Conservation (phyloP, 1,140 invertebrate species). For the Eumeta japonica region DNA sequence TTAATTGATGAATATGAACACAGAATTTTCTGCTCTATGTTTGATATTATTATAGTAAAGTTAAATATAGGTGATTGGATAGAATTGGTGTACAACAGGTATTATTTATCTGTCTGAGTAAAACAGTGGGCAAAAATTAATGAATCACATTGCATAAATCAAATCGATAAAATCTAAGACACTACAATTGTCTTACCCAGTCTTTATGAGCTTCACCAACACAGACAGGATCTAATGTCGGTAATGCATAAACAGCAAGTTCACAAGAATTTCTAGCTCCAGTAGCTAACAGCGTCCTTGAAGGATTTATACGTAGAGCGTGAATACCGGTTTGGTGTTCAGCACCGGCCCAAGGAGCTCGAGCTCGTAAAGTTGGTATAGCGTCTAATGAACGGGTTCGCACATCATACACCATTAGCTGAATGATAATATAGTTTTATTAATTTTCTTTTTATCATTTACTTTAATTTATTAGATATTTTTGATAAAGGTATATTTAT, state of each 20-base stretch:
- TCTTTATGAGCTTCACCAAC: constrained; percentile 94
- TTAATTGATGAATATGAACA: no score
- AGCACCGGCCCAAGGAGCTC: constrained; percentile 57
- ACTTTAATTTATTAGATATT: not conserved
- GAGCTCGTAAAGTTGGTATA: constrained; percentile 78
- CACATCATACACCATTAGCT: constrained; percentile 84
- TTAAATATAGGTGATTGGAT: no score
- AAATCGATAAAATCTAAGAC: not conserved
- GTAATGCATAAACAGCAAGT: constrained; percentile 88
- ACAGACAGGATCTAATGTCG: constrained; percentile 90
- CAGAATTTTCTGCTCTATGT: no score
- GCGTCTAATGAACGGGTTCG: constrained; percentile 75
- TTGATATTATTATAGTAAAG: no score
- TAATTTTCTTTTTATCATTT: not conserved
- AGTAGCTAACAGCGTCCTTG: constrained; percentile 77
- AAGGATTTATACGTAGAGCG: constrained; percentile 92
- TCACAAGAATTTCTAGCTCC: constrained; percentile 90
- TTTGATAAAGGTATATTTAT: not conserved
- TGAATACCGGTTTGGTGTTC: constrained; percentile 88
- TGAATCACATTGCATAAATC: not conserved
- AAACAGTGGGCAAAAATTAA: not conserved
- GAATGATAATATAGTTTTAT: constrained; percentile 20
- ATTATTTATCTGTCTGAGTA: not conserved
- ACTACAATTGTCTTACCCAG: constrained; percentile 64
- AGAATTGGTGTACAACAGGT: no score